Evolutionary conservation across 2,797 vertebrate species (phyloP).

Genomic region (Danio aesculapii): DNA sequence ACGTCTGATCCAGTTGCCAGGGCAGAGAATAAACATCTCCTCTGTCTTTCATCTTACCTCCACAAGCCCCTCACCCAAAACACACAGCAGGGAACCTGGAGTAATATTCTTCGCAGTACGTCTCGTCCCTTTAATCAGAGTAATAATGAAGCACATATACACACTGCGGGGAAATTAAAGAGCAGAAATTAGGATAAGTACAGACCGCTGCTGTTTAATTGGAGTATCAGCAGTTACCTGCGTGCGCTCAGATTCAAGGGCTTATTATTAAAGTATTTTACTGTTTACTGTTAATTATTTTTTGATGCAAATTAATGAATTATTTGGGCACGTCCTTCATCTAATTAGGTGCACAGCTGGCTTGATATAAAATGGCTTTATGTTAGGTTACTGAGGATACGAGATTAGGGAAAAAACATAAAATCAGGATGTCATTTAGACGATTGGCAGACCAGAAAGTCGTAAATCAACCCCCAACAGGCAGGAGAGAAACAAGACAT

Average conservation of each 20-base stretch:
- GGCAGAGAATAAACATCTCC: slow-evolving; percentile 42
- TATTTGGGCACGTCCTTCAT: neutral
- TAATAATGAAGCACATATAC: slow-evolving; percentile 15
- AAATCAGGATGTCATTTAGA: neutral
- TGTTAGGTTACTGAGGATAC: neutral
- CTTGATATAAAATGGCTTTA: slow-evolving; percentile 1
- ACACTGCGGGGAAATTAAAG: slow-evolving; percentile 21
- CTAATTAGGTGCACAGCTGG: neutral
- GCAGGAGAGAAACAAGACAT: neutral
- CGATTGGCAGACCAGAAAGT: slow-evolving; percentile 24
- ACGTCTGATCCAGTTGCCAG: slow-evolving; percentile 53
- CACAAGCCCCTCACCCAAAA: slow-evolving; percentile 13
- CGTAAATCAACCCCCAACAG: slow-evolving; percentile 43
- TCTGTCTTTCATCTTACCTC: slow-evolving; percentile 10
- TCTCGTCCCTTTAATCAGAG: slow-evolving; percentile 28
- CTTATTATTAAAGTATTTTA: neutral
- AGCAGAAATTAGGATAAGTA: slow-evolving; percentile 22
- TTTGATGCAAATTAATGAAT: slow-evolving; percentile 12
- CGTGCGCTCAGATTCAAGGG: neutral
- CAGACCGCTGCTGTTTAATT: slow-evolving; percentile 21
- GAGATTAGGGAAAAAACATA: neutral
- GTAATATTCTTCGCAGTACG: slow-evolving; percentile 10
- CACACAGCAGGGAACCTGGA: slow-evolving; percentile 11
- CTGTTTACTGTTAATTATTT: neutral
- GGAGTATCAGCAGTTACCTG: slow-evolving; percentile 3